phyloP scores from a whole-genome alignment of 2,113 vertebrate genomes.

The Urocolius indicus region DNA sequence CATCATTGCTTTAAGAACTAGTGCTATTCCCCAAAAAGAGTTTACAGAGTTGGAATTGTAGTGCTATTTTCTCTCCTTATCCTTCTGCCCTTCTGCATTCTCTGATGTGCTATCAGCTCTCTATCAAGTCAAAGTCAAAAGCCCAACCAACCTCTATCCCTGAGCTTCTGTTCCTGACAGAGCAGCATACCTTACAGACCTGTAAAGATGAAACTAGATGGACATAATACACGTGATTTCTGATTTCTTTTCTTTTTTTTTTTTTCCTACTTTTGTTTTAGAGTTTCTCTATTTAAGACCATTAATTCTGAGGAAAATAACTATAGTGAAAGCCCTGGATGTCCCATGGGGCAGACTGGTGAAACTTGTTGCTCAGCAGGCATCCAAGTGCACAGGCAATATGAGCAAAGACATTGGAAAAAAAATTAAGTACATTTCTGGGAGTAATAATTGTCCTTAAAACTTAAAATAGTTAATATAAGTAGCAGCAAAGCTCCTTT shows the following conservation, averaged over 20 bases:
- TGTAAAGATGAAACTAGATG: neutral
- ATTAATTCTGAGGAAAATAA: neutral
- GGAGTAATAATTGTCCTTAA: neutral
- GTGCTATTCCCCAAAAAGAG: neutral
- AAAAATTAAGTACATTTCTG: neutral
- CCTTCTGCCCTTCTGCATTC: neutral
- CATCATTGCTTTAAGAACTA: neutral
- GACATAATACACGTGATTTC: neutral
- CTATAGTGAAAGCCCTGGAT: neutral
- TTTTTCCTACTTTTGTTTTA: neutral
- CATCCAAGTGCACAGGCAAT: neutral
- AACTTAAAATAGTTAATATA: neutral
- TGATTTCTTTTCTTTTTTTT: neutral
- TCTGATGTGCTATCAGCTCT: neutral
- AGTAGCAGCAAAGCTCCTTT: neutral
- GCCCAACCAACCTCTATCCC: neutral
- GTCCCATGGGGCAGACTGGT: neutral
- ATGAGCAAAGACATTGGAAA: neutral
- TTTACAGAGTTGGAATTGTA: neutral
- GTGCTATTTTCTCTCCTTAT: neutral
- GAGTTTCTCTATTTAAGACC: neutral
- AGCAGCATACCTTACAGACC: fast-evolving
- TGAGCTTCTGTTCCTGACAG: neutral
- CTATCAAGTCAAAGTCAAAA: neutral
- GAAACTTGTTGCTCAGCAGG: neutral